Evolutionary conservation across 2,797 vertebrate species (phyloP), one percentile per base, ranked within the genome.

Genomic region (Microchirus variegatus): DNA sequence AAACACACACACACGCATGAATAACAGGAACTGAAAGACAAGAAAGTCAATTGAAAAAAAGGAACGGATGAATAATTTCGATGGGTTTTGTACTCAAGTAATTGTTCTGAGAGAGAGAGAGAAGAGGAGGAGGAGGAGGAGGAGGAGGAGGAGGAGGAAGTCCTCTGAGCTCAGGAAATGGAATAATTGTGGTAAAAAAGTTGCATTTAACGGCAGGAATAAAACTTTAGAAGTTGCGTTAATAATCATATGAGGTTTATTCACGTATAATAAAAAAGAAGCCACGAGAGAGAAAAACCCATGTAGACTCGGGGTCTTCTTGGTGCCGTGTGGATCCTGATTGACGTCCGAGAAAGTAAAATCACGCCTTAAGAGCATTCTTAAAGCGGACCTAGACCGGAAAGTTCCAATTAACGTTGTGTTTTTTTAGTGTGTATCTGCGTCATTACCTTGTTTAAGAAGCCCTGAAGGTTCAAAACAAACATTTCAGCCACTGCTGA

Each of bases 1-100:
- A n/a, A n/a, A n/a, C n/a, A n/a, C n/a, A n/a, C n/a, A n/a, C n/a
- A 73, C 60, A 85, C 62, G 83, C 78, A 80, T 75, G 64, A 87
- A 87, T 85, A 78, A 84, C 63, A 75, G 73, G 65, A 66, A 80
- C 52, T 78, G 70, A 76, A 82, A 74, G 73, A 80, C 78, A 85
- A 65, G 77, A 87, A 65, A 44, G 77, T n/a, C 77, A 78, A 82
- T 80, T 83, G 73, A 82, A 80, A 85, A 81, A 78, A 71, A 14
- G 38, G 73, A 66, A 59, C 67, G 74, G 68, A 83, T 81, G 78
- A 88, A 87, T 86, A 84, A 80, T 86, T 84, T 74, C 13, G 13
- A 13, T 58, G 70, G 85, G 72, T 88, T 88, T 87, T 87, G 84
- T 83, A 70, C 63, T 49, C 19, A 59, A 44, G 64, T 81, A 82